Conservation (phyloP, 2,797 vertebrate genomes). For the Macroramphosus scolopax region DNA sequence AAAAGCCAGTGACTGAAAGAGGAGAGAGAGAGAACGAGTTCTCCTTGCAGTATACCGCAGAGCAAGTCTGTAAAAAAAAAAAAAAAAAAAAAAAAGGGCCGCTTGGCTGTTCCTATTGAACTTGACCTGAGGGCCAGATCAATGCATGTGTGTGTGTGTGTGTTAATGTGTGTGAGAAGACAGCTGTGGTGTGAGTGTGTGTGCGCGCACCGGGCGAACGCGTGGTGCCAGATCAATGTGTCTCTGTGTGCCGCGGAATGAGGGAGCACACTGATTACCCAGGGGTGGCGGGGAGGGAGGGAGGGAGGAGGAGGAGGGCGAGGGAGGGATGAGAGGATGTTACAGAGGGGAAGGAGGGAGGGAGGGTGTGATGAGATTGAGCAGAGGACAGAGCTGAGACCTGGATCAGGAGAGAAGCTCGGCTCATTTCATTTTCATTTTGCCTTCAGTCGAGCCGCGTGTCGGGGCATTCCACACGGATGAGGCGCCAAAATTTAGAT, state of each 20-base stretch:
- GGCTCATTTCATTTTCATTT: slow-evolving; percentile 77
- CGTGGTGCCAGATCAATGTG: slow-evolving; percentile 67
- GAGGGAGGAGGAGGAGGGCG: slow-evolving; percentile 28
- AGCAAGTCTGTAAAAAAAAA: slow-evolving; percentile 62
- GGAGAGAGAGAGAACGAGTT: slow-evolving; percentile 30
- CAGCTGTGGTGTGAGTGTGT: slow-evolving; percentile 39
- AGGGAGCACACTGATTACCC: slow-evolving; percentile 82
- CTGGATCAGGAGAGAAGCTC: slow-evolving; percentile 67
- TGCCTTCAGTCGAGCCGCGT: slow-evolving; percentile 58
- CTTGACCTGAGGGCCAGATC: slow-evolving; percentile 83
- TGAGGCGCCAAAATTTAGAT: slow-evolving; percentile 62
- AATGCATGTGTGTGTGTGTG: slow-evolving; percentile 75
- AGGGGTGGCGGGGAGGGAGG: slow-evolving; percentile 60
- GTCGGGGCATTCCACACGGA: slow-evolving; percentile 58
- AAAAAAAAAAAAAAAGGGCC: slow-evolving; percentile 59
- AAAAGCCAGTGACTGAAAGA: slow-evolving; percentile 16
- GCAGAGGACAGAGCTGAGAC: slow-evolving; percentile 66
- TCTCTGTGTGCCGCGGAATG: slow-evolving; percentile 81
- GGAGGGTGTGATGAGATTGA: slow-evolving; percentile 52
- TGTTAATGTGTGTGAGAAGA: slow-evolving; percentile 46
- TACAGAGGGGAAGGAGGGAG: slow-evolving; percentile 40
- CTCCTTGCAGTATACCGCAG: slow-evolving; percentile 60
- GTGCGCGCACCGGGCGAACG: slow-evolving; percentile 27
- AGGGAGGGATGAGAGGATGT: slow-evolving; percentile 49
- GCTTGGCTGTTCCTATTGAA: slow-evolving; percentile 81